Percentiles rank a stretch among this genome's conserved stretches.
These are phyloP conservation scores for Gastracanthus pulcherrimus DNA, from an alignment of 2,888 invertebrate species.

Conservation along the genomic window DNA sequence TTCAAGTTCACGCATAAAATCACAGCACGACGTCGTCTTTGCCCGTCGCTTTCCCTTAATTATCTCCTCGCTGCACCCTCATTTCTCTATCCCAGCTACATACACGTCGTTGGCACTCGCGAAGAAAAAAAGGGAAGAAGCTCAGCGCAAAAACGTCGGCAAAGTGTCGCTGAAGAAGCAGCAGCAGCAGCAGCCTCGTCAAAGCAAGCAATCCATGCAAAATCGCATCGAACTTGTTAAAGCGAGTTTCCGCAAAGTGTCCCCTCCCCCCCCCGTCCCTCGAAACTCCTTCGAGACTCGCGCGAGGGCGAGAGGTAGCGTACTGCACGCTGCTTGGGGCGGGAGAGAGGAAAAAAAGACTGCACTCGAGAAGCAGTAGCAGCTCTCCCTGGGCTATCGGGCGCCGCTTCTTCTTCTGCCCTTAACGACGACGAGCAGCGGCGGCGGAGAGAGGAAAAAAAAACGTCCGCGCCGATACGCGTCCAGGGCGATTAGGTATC, in stretches of 20 bases:
- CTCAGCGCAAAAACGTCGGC: neutral
- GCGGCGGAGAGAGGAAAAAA: constrained; percentile 4
- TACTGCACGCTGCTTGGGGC: too few species aligned
- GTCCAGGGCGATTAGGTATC: constrained; percentile 43
- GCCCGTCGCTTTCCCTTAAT: too few species aligned
- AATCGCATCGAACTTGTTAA: constrained; percentile 24
- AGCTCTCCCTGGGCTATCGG: neutral
- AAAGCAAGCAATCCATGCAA: constrained; percentile 36
- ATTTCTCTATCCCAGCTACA: neutral
- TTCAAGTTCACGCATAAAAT: neutral
- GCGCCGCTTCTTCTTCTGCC: neutral
- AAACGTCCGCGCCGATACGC: neutral
- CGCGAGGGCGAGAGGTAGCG: neutral
- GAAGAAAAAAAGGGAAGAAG: neutral
- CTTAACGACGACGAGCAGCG: constrained; percentile 2
- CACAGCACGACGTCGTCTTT: neutral
- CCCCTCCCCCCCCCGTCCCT: neutral
- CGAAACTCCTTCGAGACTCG: neutral
- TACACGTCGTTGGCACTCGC: neutral
- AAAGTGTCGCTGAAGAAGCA: neutral
- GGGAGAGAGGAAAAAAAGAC: neutral
- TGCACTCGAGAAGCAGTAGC: neutral
- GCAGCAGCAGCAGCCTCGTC: neutral
- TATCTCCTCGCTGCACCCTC: neutral
- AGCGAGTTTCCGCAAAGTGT: constrained; percentile 17